phyloP scores from a whole-genome alignment of 2,797 vertebrate species.

The Sphaeramia orbicularis region DNA sequence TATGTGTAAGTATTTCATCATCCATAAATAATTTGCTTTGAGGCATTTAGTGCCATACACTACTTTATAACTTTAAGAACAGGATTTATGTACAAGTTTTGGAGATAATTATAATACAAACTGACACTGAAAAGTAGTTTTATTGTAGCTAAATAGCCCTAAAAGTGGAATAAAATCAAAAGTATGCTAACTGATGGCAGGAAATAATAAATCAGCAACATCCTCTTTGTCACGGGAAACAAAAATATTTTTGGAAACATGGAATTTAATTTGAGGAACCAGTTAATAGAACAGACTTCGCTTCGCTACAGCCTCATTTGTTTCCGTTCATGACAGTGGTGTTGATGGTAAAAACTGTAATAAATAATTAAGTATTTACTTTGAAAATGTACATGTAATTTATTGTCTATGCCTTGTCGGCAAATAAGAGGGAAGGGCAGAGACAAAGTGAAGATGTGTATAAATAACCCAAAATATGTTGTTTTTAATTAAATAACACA shows the following conservation, averaged over 20 bases:
- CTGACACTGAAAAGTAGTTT: neutral
- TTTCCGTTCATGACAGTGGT: neutral
- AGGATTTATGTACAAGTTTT: neutral
- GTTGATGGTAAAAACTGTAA: neutral
- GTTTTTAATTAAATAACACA: no score
- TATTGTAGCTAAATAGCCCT: slow-evolving; percentile 1
- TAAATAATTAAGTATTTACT: neutral
- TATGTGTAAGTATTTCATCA: neutral
- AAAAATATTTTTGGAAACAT: slow-evolving; percentile 11
- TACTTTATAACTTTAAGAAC: no score
- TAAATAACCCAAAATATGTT: no score
- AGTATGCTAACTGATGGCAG: slow-evolving; percentile 4
- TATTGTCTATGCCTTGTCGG: no score
- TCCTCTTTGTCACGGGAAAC: slow-evolving; percentile 31
- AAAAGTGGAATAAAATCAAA: slow-evolving; percentile 4
- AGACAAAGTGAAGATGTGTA: no score
- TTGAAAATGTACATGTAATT: neutral
- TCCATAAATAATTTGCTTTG: neutral
- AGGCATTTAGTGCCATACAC: no score
- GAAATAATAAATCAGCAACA: slow-evolving; percentile 13
- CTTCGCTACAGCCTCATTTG: neutral
- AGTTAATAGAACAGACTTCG: slow-evolving; percentile 2
- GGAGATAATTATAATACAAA: no score
- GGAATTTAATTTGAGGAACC: slow-evolving; percentile 27
- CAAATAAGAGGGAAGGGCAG: no score